A percentile compares a stretch with the other conserved stretches of the same genome.
phyloP scores from a whole-genome alignment of 37 sponge, comb jelly and placozoan species.

The Chondrilla cf. caribensis region DNA sequence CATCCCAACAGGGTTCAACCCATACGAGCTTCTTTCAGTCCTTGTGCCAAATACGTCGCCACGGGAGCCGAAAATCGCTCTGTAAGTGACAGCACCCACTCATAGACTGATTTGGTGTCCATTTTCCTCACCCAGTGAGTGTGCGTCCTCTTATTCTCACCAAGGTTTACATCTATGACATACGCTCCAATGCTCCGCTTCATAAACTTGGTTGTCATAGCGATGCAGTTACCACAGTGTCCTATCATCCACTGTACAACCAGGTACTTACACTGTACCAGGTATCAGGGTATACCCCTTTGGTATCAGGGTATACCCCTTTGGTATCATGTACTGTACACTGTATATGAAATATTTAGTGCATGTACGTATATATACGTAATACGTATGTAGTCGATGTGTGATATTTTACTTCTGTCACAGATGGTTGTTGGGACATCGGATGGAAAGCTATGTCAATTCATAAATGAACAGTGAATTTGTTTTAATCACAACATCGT shows the following conservation, averaged over 20 bases:
- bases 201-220: constrained; percentile 71
- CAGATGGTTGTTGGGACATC: neutral
- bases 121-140: too few species aligned
- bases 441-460: neutral
- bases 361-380: neutral
- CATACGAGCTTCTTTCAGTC: constrained; percentile 73
- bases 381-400: neutral
- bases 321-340: too few species aligned
- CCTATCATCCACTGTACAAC: constrained; percentile 64
- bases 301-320: too few species aligned
- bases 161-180: constrained; percentile 85
- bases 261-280: constrained; percentile 44
- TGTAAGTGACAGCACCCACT: constrained; percentile 37
- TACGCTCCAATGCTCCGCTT: constrained; percentile 47
- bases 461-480: neutral
- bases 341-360: too few species aligned
- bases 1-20: constrained; percentile 60
- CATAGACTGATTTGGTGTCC: too few species aligned
- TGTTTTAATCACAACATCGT: neutral
- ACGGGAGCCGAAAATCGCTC: constrained; percentile 84
- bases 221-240: constrained; percentile 47
- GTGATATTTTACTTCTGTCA: neutral
- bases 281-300: too few species aligned
- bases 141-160: too few species aligned
- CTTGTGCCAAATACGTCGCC: constrained; percentile 82